A percentile compares a stretch with the other conserved stretches of the same genome.
Evolutionary conservation across 2,113 vertebrate genomes (phyloP).

Genomic region (Bettongia penicillata): DNA sequence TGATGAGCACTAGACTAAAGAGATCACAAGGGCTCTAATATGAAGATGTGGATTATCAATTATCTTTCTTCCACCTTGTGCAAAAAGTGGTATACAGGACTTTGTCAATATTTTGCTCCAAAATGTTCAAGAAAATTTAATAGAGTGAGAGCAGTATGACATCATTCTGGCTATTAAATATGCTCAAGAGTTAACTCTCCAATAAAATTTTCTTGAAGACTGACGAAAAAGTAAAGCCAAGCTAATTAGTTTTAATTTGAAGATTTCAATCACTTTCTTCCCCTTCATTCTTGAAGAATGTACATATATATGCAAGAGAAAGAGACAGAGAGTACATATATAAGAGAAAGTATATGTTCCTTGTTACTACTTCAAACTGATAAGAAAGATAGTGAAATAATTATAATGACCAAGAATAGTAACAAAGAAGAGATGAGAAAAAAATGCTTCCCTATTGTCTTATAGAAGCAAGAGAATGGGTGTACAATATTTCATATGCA

Average conservation of each 20-base stretch:
- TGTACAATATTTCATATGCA: background rate
- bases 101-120: background rate
- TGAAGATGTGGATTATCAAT: background rate
- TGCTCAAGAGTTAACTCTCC: background rate
- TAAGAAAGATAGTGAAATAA: background rate
- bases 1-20: background rate
- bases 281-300: background rate
- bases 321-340: background rate
- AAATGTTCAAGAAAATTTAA: background rate
- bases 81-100: background rate
- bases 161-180: background rate
- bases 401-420: background rate
- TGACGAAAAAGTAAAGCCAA: background rate
- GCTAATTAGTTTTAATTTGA: background rate
- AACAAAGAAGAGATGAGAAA: background rate
- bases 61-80: background rate
- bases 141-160: background rate
- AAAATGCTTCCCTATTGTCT: background rate
- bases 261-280: background rate
- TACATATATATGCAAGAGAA: background rate
- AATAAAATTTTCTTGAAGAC: background rate
- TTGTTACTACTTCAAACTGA: background rate
- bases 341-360: background rate
- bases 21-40: background rate
- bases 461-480: background rate